Evolutionary conservation across 2,888 invertebrate genomes (phyloP).

Genomic region (Himalopsyche japonica): DNA sequence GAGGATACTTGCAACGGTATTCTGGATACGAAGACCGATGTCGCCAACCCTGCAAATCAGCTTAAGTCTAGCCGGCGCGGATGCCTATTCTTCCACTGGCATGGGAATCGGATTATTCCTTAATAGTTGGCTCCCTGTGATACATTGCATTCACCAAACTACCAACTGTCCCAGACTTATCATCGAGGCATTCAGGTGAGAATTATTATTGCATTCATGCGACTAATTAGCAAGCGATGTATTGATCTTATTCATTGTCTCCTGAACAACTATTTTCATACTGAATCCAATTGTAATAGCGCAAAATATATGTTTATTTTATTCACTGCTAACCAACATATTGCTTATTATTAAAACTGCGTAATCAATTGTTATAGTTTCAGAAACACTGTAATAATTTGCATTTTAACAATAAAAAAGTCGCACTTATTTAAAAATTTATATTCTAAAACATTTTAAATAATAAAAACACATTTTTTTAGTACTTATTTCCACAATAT

Average conservation of each 20-base stretch:
- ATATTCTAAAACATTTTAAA: no score
- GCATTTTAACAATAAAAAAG: no score
- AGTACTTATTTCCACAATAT: no score
- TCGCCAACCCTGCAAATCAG: conserved; percentile 64
- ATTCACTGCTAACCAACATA: no score
- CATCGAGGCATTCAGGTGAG: conserved; percentile 49
- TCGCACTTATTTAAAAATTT: no score
- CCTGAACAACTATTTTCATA: no score
- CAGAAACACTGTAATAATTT: no score
- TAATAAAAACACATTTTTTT: no score
- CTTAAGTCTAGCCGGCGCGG: conserved; percentile 62
- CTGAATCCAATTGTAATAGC: no score
- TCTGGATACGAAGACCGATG: conserved; percentile 61
- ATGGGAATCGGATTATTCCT: conserved; percentile 58
- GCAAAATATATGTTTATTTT: no score
- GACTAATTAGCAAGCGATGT: conserved; percentile 43
- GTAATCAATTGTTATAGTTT: no score
- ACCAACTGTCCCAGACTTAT: conserved; percentile 44
- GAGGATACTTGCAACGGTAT: conserved; percentile 57
- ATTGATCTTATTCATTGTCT: conserved; percentile 45
- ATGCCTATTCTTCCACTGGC: conserved; percentile 59
- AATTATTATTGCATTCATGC: background rate
- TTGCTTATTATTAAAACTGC: no score
- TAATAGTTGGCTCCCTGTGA: conserved; percentile 57
- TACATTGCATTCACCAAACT: conserved; percentile 40